Evolutionary conservation across 2,888 invertebrate species (phyloP).

Genomic region (Ochlodes sylvanus): DNA sequence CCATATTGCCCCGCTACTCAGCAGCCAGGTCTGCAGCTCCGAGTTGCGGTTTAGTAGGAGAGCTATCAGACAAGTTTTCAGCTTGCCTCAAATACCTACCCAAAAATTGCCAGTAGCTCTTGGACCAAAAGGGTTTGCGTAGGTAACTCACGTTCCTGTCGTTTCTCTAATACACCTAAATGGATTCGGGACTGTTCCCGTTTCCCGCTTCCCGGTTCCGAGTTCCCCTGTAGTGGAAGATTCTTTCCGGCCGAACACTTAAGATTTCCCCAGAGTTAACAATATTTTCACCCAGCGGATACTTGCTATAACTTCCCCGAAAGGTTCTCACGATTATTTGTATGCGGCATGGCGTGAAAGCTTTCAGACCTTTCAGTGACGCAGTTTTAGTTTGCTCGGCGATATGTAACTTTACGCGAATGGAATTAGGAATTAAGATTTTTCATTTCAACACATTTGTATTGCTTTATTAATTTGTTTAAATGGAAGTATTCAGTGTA

Average conservation of each 20-base stretch:
- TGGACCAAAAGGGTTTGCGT: neutral
- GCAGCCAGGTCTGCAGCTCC: too few relatives aligned
- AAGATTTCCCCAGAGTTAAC: slow-evolving; percentile 8
- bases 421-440: neutral
- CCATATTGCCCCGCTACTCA: too few relatives aligned
- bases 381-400: neutral
- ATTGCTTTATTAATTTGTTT: too few relatives aligned
- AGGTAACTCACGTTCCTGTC: neutral
- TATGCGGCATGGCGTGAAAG: neutral
- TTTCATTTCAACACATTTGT: too few relatives aligned
- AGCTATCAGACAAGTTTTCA: too few relatives aligned
- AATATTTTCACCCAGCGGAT: neutral
- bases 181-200: neutral
- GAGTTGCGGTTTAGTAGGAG: too few relatives aligned
- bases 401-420: neutral
- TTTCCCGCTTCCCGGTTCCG: neutral
- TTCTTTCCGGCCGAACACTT: slow-evolving; percentile 5
- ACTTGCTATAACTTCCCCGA: slow-evolving; percentile 5
- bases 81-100: too few relatives aligned
- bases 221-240: neutral
- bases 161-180: neutral
- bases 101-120: too few relatives aligned
- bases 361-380: slow-evolving; percentile 3
- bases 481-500: too few relatives aligned
- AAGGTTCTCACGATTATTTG: slow-evolving; percentile 24